These are phyloP conservation scores for Oscheius sp. DNA, from an alignment of 2,888 invertebrate genomes.

Conservation along the genomic window DNA sequence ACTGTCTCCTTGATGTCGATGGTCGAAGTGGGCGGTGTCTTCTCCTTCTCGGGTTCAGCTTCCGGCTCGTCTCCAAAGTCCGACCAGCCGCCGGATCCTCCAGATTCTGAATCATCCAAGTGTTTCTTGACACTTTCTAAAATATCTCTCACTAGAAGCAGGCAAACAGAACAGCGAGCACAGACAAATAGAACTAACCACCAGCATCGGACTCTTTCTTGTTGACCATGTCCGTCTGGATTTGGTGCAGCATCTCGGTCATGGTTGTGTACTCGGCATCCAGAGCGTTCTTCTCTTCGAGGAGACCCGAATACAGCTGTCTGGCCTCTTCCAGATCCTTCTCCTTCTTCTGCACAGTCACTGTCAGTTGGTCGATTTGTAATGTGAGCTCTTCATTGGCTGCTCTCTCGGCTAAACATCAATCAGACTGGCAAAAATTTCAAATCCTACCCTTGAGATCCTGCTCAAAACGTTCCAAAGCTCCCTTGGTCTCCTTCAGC, in stretches of 20 bases:
- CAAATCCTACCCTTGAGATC: slow-evolving; percentile 13
- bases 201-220: slow-evolving; percentile 32
- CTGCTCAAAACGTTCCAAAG: slow-evolving; percentile 23
- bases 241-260: neutral
- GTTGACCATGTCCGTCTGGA: slow-evolving; percentile 1
- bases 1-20: slow-evolving; percentile 41
- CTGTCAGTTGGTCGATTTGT: slow-evolving; percentile 5
- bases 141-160: neutral
- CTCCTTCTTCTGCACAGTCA: slow-evolving; percentile 19
- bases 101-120: slow-evolving; percentile 44
- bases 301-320: neutral
- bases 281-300: slow-evolving; percentile 27
- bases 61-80: slow-evolving; percentile 48
- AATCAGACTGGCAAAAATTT: no score
- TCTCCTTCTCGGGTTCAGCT: slow-evolving; percentile 41
- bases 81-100: slow-evolving; percentile 58
- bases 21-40: slow-evolving; percentile 35
- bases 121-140: slow-evolving; percentile 19
- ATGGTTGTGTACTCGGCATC: neutral
- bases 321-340: slow-evolving; percentile 26
- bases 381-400: neutral
- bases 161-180: neutral
- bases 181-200: neutral
- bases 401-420: neutral
- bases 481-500: slow-evolving; percentile 16